Evolutionary conservation across 2,888 invertebrate species (phyloP).

Genomic region (Exocentrus adspersus): DNA sequence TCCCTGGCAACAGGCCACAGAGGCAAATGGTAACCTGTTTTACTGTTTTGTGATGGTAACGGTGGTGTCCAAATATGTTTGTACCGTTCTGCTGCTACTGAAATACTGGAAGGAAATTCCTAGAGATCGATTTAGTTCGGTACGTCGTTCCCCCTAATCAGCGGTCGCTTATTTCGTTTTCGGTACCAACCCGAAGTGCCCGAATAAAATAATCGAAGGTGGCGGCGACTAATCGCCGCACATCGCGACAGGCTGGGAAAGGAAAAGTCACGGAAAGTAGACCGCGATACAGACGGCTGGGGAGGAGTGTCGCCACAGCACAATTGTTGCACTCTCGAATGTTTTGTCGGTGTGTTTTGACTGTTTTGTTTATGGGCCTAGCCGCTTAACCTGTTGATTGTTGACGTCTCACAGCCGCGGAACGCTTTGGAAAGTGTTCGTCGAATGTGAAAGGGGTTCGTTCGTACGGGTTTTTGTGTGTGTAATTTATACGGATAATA

Average conservation of each 20-base stretch:
- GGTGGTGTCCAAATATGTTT: too few species aligned
- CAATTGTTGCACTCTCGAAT: constrained; percentile 19
- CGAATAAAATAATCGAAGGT: too few species aligned
- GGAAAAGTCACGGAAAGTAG: constrained; percentile 8
- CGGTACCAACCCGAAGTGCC: not conserved
- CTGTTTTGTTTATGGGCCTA: too few species aligned
- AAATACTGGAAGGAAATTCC: too few species aligned
- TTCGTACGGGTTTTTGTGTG: not conserved
- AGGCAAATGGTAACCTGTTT: too few species aligned
- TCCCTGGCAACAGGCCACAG: too few species aligned
- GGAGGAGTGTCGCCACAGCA: not conserved
- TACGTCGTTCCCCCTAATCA: constrained; percentile 13
- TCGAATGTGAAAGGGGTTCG: not conserved
- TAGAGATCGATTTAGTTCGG: constrained; percentile 12
- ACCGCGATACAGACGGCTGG: not conserved
- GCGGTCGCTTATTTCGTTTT: constrained; percentile 18
- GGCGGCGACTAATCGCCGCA: not conserved
- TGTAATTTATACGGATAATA: too few species aligned
- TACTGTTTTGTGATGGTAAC: too few species aligned
- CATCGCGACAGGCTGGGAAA: not conserved
- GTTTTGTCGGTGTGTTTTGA: constrained; percentile 6
- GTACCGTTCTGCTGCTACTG: too few species aligned
- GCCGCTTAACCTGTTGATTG: constrained; percentile 26
- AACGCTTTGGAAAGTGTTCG: not conserved
- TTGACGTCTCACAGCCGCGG: constrained; percentile 11